phyloP scores from a whole-genome alignment of 2,888 invertebrate species.

The Patella caerulea region DNA sequence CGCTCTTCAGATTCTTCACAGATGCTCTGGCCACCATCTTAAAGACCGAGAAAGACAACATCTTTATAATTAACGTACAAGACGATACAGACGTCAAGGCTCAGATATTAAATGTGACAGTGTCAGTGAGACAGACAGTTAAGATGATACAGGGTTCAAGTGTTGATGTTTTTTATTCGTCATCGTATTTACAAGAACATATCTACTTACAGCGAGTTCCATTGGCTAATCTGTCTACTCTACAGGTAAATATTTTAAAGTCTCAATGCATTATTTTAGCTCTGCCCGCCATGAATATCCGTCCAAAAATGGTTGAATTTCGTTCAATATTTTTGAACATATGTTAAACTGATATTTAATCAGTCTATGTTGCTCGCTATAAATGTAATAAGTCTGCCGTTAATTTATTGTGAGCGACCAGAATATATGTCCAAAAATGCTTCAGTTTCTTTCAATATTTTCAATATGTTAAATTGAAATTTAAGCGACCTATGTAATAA shows the following conservation, averaged over 20 bases:
- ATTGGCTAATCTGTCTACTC: constrained; percentile 87
- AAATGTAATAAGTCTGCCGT: too few species aligned
- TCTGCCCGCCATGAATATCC: too few species aligned
- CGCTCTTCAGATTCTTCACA: constrained; percentile 86
- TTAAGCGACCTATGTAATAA: too few species aligned
- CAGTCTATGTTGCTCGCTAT: too few species aligned
- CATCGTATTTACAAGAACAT: constrained; percentile 90
- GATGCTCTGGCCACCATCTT: constrained; percentile 91
- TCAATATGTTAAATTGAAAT: too few species aligned
- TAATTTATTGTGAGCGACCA: too few species aligned
- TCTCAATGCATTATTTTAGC: too few species aligned
- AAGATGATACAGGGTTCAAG: constrained; percentile 39
- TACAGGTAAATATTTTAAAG: constrained; percentile 76
- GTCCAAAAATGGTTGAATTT: too few species aligned
- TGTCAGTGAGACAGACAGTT: constrained; percentile 80
- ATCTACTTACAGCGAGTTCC: constrained; percentile 94
- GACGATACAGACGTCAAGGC: constrained; percentile 88
- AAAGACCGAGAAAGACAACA: constrained; percentile 93
- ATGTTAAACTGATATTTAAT: too few species aligned
- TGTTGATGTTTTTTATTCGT: constrained; percentile 83
- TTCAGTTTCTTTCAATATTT: too few species aligned
- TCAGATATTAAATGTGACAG: constrained; percentile 92
- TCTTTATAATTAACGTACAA: constrained; percentile 91
- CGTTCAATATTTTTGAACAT: too few species aligned
- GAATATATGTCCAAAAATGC: too few species aligned